Percentiles rank a stretch among this genome's conserved stretches.
phyloP scores from a whole-genome alignment of 2,888 invertebrate species.

The Philhelius pedissequus region DNA sequence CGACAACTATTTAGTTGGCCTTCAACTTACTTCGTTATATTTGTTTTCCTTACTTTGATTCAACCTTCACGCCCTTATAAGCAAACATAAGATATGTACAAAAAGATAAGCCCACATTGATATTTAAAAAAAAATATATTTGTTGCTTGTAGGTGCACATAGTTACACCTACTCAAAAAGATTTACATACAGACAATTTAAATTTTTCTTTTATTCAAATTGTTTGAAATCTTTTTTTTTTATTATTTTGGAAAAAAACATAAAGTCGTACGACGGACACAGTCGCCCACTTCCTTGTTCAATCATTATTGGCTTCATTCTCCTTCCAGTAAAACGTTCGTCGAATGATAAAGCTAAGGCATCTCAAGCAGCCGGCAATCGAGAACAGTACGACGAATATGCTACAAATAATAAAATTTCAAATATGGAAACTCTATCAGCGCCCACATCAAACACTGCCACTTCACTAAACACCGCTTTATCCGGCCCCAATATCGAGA shows the following conservation, averaged over 20 bases:
- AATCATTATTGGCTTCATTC: not conserved
- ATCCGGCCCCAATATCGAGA: conserved; percentile 56
- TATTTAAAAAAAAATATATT: too few species aligned
- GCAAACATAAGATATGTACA: too few species aligned
- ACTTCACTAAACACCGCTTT: conserved; percentile 32
- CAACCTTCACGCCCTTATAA: too few species aligned
- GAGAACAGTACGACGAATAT: conserved; percentile 48
- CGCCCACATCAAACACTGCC: conserved; percentile 44
- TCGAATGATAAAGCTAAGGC: conserved; percentile 65
- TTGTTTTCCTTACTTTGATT: too few species aligned
- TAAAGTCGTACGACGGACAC: not conserved
- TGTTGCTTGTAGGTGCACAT: not conserved
- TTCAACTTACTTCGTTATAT: too few species aligned
- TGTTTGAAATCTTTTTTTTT: not conserved
- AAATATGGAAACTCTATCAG: conserved; percentile 45
- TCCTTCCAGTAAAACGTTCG: conserved; percentile 72
- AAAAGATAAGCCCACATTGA: too few species aligned
- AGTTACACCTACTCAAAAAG: not conserved
- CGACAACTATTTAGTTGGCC: too few species aligned
- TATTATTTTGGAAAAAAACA: not conserved
- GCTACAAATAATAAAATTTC: conserved; percentile 49
- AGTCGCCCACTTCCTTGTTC: not conserved
- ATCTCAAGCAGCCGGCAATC: conserved; percentile 57
- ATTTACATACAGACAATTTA: not conserved
- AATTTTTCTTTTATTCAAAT: not conserved